Percentiles rank a stretch among this genome's conserved stretches.
These are phyloP conservation scores for Bergia sp. DNA, from an alignment of 92 coral and sea anemone species.

Conservation along the genomic window DNA sequence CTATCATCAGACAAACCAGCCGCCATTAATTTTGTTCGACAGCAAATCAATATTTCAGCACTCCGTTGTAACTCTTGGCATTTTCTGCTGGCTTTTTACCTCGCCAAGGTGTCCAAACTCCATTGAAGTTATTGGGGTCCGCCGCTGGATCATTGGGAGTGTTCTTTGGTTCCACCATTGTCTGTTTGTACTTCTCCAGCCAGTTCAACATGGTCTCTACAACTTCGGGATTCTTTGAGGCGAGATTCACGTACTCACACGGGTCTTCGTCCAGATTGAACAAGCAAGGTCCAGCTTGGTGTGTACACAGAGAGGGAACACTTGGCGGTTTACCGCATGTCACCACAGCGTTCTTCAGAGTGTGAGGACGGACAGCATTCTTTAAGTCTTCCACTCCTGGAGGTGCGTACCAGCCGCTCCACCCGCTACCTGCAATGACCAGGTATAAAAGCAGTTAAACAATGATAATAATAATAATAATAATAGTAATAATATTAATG, in stretches of 20 bases:
- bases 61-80: background rate
- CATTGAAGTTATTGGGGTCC: slow-evolving; percentile 67
- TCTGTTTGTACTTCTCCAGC: slow-evolving; percentile 73
- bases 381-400: slow-evolving; percentile 66
- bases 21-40: too few species aligned
- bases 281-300: slow-evolving; percentile 73
- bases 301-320: slow-evolving; percentile 61
- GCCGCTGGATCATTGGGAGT: slow-evolving; percentile 58
- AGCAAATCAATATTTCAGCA: background rate
- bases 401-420: slow-evolving; percentile 93
- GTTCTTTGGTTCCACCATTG: slow-evolving; percentile 85
- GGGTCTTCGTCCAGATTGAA: slow-evolving; percentile 76
- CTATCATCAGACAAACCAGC: too few species aligned
- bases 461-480: background rate
- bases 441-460: background rate
- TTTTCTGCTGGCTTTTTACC: slow-evolving; percentile 16
- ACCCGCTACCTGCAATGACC: slow-evolving; percentile 45
- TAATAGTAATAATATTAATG: background rate
- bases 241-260: slow-evolving; percentile 78
- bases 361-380: slow-evolving; percentile 36
- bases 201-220: slow-evolving; percentile 63
- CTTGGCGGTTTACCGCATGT: slow-evolving; percentile 75
- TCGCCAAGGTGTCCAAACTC: slow-evolving; percentile 84
- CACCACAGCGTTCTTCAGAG: slow-evolving; percentile 79
- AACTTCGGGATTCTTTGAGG: slow-evolving; percentile 56